Evolutionary conservation across 2,113 vertebrate genomes (phyloP).

Genomic region (Stomatorhinus ivindoensis): DNA sequence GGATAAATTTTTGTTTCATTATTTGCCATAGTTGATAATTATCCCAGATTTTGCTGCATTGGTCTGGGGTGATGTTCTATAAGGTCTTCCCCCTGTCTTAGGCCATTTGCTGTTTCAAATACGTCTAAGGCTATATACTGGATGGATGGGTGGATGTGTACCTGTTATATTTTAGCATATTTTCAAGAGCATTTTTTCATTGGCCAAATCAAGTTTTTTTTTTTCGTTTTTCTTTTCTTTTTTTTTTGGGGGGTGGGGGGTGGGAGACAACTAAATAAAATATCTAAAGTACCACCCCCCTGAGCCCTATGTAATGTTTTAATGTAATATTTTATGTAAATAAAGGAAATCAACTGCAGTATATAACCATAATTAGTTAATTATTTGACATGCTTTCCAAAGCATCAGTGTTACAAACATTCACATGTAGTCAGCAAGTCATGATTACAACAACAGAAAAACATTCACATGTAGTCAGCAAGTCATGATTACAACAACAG

Average conservation of each 20-base stretch:
- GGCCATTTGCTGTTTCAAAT: background rate
- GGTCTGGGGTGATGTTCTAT: background rate
- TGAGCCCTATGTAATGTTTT: background rate
- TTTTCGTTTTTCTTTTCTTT: background rate
- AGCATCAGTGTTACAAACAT: background rate
- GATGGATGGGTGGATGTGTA: background rate
- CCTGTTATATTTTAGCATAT: background rate
- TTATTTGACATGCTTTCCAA: background rate
- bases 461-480: background rate
- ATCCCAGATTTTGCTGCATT: background rate
- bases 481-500: background rate
- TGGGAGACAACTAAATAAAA: background rate
- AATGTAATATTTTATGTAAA: background rate
- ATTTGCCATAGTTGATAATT: background rate
- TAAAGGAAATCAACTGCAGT: background rate
- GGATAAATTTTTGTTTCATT: background rate
- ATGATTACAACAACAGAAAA: no score
- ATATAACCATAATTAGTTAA: background rate
- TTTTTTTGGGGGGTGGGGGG: no score
- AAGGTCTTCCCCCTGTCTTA: background rate
- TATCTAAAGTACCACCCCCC: no score
- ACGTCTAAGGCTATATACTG: background rate
- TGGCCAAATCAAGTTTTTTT: background rate
- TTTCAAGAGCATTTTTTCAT: background rate
- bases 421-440: background rate